Evolutionary conservation across 2,113 vertebrate genomes (phyloP).

Genomic region (Etheostoma spectabile): DNA sequence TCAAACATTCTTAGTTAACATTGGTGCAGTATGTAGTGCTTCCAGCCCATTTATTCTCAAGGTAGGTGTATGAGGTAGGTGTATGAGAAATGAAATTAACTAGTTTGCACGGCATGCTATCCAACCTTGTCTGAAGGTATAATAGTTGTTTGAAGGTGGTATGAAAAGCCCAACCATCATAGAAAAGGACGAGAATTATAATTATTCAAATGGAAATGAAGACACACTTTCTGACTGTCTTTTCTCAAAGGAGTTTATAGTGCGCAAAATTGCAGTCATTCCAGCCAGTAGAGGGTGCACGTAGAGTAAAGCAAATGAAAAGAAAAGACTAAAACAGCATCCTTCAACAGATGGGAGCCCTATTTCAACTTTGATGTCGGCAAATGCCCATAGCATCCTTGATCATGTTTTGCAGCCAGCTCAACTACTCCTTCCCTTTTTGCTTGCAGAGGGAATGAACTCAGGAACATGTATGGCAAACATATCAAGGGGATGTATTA

Average conservation of each 20-base stretch:
- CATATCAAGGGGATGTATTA: too few species aligned
- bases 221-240: not conserved
- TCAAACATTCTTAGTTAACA: not conserved
- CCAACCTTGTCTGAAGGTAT: not conserved
- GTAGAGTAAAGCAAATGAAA: too few species aligned
- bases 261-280: too few species aligned
- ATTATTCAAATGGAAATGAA: not conserved
- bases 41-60: not conserved
- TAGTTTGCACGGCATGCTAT: not conserved
- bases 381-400: slow-evolving; percentile 12
- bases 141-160: not conserved
- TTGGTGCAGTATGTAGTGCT: not conserved
- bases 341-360: not conserved
- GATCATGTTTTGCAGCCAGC: slow-evolving; percentile 1
- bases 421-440: not conserved
- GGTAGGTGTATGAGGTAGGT: not conserved
- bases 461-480: slow-evolving; percentile 35
- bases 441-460: slow-evolving; percentile 14
- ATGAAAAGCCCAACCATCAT: not conserved
- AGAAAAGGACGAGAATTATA: not conserved
- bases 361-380: not conserved
- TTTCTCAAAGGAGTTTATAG: not conserved
- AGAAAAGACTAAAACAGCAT: not conserved
- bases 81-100: not conserved
- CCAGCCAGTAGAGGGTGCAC: not conserved